phyloP scores from a whole-genome alignment of 2,113 vertebrate species.

The Hemichromis elongatus region DNA sequence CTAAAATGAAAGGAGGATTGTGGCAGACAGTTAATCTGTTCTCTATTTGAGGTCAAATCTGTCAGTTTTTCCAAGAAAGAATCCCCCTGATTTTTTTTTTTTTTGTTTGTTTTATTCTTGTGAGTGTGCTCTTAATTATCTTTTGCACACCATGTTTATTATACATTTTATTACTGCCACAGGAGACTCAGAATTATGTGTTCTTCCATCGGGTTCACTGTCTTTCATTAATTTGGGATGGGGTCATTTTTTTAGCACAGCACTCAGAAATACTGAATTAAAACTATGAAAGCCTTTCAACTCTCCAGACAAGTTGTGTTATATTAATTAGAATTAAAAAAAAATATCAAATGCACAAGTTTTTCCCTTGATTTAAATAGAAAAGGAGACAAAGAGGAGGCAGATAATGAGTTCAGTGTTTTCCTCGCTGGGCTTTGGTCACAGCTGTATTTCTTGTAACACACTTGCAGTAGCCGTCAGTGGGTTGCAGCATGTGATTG shows the following conservation, averaged over 20 bases:
- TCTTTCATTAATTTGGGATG: not conserved
- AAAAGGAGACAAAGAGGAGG: conserved; percentile 2
- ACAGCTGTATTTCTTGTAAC: conserved; percentile 27
- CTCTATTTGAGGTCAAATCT: not conserved
- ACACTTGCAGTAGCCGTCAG: conserved; percentile 18
- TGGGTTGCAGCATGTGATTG: conserved; percentile 53
- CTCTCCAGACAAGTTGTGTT: not conserved
- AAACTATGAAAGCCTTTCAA: not conserved
- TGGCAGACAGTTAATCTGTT: not conserved
- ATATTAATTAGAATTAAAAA: not conserved
- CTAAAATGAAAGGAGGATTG: conserved; percentile 34
- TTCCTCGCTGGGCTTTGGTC: not conserved
- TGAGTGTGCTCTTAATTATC: not conserved
- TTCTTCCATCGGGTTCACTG: conserved; percentile 54
- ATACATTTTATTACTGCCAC: not conserved
- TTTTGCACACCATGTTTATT: not conserved
- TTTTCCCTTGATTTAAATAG: not conserved
- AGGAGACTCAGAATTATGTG: not conserved
- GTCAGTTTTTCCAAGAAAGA: not conserved
- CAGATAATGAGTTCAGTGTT: conserved; percentile 44
- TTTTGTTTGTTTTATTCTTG: not conserved
- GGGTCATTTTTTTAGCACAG: not conserved
- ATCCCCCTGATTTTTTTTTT: not conserved
- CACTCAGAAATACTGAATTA: not conserved
- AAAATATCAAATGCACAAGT: not conserved